Evolutionary conservation across 2,888 invertebrate genomes (phyloP).

Genomic region (Polymixis lichenea): DNA sequence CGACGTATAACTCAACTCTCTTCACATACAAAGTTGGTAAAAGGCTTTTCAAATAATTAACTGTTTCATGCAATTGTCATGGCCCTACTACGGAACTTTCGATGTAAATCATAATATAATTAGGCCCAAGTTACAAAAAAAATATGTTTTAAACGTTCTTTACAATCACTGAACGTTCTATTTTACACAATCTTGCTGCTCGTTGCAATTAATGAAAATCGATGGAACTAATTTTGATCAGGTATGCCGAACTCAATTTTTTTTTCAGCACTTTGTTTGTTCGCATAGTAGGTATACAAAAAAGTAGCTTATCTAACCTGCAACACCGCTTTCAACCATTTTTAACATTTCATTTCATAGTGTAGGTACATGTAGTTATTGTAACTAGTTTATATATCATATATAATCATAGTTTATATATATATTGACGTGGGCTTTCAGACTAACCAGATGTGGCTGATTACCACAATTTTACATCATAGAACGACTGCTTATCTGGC

Average conservation of each 20-base stretch:
- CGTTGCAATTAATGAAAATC: background rate
- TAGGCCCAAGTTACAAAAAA: background rate
- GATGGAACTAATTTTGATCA: background rate
- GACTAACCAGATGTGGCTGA: too few species aligned
- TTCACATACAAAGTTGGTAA: slow-evolving; percentile 12
- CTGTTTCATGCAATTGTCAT: slow-evolving; percentile 36
- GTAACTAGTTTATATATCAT: too few species aligned
- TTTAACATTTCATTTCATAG: too few species aligned
- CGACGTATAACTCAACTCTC: slow-evolving; percentile 25
- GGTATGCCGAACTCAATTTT: background rate
- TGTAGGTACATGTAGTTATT: too few species aligned
- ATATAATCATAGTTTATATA: too few species aligned
- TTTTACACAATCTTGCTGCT: background rate
- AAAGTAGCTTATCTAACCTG: background rate
- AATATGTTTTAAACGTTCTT: background rate
- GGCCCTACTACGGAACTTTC: slow-evolving; percentile 3
- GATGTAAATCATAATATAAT: background rate
- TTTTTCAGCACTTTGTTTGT: too few species aligned
- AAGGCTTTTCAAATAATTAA: slow-evolving; percentile 42
- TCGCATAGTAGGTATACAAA: too few species aligned
- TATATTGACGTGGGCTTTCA: too few species aligned
- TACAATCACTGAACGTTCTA: background rate
- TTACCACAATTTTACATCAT: too few species aligned
- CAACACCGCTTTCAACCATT: too few species aligned
- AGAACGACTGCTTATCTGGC: too few species aligned